Evolutionary conservation across 2,888 invertebrate species (phyloP), one percentile per base, ranked within the genome.

Genomic region (Amphimallon solstitiale): DNA sequence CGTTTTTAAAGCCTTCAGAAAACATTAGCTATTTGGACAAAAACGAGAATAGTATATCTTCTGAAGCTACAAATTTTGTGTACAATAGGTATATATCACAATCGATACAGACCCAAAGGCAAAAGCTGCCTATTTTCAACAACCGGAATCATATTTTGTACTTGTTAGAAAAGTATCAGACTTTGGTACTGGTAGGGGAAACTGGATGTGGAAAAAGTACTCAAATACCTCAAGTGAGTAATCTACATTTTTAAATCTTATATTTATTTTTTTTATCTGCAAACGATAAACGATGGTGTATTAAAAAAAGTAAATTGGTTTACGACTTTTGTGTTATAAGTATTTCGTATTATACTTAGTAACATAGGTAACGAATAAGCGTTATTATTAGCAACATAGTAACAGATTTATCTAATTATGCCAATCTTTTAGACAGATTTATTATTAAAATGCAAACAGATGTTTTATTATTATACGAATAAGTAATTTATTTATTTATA

Each of bases 191-290:
- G 63, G 89, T 93, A 43, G 98, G 98, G 1, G 98, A 99, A 81
- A 97, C 98, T 1, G 98, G 98, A 21, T 94, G 93, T 74, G 97
- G 98, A 35, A 95, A 98, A 83, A 96, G 96, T 78, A 98, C 97
- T 0, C 97, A 97, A 85, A 89, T 97, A 69, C 95, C 96, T 52
- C 95, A 95, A 90, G 95, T 94, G 83, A 83, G 85, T 80, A 34
- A 35, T 19, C 21, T 5, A 7, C 15, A 19, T 15, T 23, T 19
- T 19, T 48, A 23, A 3, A 23, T 48, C 15, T n/a, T n/a, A n/a
- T n/a, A n/a, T n/a, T n/a, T n/a, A n/a, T n/a, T n/a, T n/a, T n/a
- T n/a, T n/a, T n/a, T n/a, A n/a, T n/a, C n/a, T n/a, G n/a, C n/a
- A n/a, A n/a, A n/a, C n/a, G n/a, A n/a, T n/a, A n/a, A n/a, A n/a